phyloP scores from a whole-genome alignment of 2,113 vertebrate genomes.

The Colossoma macropomum region DNA sequence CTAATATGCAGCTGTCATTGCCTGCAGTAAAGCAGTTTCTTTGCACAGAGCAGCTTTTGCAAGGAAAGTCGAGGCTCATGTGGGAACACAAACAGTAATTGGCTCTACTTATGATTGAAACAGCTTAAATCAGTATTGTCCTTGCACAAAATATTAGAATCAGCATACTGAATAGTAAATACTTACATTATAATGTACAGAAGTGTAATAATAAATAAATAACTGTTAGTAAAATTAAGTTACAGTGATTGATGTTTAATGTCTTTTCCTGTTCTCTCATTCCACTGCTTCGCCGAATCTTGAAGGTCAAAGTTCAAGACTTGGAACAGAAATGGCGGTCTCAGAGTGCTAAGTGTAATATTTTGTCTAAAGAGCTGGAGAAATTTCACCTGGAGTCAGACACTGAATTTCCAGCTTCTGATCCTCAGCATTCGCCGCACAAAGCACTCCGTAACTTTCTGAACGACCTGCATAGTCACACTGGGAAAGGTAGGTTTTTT shows the following conservation, averaged over 20 bases:
- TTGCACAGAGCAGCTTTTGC: conserved; percentile 21
- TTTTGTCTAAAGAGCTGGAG: conserved; percentile 87
- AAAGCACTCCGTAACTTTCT: conserved; percentile 73
- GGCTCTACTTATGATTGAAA: conserved; percentile 42
- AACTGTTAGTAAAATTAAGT: not conserved
- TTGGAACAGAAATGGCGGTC: conserved; percentile 90
- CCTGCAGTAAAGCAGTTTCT: conserved; percentile 29
- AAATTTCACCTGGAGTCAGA: conserved; percentile 81
- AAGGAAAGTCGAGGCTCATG: conserved; percentile 24
- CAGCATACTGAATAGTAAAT: not conserved
- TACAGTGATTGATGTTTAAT: not conserved
- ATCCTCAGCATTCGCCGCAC: conserved; percentile 53
- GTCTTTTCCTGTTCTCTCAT: not conserved
- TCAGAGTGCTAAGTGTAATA: conserved; percentile 89
- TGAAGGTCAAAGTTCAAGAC: conserved; percentile 88
- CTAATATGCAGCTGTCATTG: conserved; percentile 44
- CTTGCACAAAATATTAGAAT: conserved; percentile 3
- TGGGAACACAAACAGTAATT: conserved; percentile 49
- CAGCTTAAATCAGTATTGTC: not conserved
- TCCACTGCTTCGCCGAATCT: conserved; percentile 32
- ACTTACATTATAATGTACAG: not conserved
- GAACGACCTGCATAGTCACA: conserved; percentile 77
- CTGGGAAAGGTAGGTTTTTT: conserved; percentile 77
- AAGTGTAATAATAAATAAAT: not conserved
- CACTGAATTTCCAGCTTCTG: conserved; percentile 72